Conservation (phyloP, 2,888 invertebrate genomes). For the Calliopum simillimum region DNA sequence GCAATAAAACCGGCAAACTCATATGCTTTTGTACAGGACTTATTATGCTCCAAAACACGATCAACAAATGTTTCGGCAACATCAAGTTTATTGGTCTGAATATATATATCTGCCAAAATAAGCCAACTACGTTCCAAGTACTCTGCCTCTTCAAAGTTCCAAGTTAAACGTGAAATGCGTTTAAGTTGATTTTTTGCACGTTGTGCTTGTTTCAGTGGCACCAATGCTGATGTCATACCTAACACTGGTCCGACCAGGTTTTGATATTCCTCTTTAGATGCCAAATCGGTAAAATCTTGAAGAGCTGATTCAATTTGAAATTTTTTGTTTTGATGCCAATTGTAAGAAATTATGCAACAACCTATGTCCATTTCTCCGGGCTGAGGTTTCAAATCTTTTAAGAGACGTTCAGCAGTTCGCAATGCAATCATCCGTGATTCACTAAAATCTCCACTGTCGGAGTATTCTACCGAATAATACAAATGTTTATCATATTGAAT, state of each 20-base stretch:
- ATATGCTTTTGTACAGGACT: conserved; percentile 90
- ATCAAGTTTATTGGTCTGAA: conserved; percentile 85
- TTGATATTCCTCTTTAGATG: conserved; percentile 78
- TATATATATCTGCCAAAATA: conserved; percentile 89
- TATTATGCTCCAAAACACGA: conserved; percentile 83
- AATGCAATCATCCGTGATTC: conserved; percentile 86
- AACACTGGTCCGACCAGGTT: conserved; percentile 89
- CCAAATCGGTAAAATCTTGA: conserved; percentile 79
- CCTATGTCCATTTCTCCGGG: conserved; percentile 72
- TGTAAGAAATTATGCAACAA: conserved; percentile 84
- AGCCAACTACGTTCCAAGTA: conserved; percentile 96
- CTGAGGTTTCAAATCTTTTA: conserved; percentile 78
- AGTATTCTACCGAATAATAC: conserved; percentile 73
- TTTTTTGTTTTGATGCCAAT: conserved; percentile 87
- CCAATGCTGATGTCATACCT: conserved; percentile 81
- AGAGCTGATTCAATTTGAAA: conserved; percentile 85
- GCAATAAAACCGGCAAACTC: conserved; percentile 85
- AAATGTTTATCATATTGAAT: conserved; percentile 90
- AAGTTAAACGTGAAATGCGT: conserved; percentile 83
- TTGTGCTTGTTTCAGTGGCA: conserved; percentile 89
- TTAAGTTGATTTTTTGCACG: conserved; percentile 94
- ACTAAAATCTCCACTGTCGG: conserved; percentile 70
- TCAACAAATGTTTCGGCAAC: conserved; percentile 85
- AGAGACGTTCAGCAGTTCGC: conserved; percentile 79
- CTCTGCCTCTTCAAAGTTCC: conserved; percentile 97